Evolutionary conservation across 2,888 invertebrate genomes (phyloP), one percentile per base, ranked within the genome.

Genomic region (Latrodectus elegans): DNA sequence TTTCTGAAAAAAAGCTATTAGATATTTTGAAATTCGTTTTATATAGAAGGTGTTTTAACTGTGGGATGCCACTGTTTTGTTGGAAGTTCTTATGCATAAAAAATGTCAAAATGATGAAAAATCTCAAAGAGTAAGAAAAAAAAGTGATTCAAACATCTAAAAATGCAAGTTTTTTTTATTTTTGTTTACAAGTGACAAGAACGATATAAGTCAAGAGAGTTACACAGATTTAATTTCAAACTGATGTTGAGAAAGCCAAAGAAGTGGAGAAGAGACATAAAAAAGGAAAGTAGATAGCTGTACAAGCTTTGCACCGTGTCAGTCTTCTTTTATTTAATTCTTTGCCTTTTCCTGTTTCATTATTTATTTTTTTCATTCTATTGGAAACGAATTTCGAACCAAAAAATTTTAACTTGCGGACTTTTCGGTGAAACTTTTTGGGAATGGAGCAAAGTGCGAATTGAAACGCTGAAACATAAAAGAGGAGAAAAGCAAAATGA

Each of bases 151-250:
- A 77, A n/a, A 49, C 76, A n/a, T 8, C 11, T 14, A 11, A 55
- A 55, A 55, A 55, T 55, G 15, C 15, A 17, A 15, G 15, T 51
- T 52, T 78, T 68, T 26, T 53, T n/a, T 64, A 14, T 75, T 55
- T 22, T 14, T 26, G 26, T 65, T 22, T 22, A 15, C 15, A 14
- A 52, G 38, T 53, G 17, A 67, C 65, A 22, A 17, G 67, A 22
- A 51, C 65, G 81, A 73, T 74, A 52, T 72, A 53, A 65, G 22
- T n/a, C 72, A 38, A 72, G 51, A 67, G 26, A 74, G 55, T 55
- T 55, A 52, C 73, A 38, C 65, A 67, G 81, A 81, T 81, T 81
- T 81, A 81, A 81, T 81, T 81, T 81, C 67, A 64, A 81, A 81
- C 67, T 65, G 51, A 72, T 81, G 81, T 81, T 64, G 55, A 8